Base-by-base conservation (phyloP, 2,888 invertebrate species). In the Agrotis puta region DNA sequence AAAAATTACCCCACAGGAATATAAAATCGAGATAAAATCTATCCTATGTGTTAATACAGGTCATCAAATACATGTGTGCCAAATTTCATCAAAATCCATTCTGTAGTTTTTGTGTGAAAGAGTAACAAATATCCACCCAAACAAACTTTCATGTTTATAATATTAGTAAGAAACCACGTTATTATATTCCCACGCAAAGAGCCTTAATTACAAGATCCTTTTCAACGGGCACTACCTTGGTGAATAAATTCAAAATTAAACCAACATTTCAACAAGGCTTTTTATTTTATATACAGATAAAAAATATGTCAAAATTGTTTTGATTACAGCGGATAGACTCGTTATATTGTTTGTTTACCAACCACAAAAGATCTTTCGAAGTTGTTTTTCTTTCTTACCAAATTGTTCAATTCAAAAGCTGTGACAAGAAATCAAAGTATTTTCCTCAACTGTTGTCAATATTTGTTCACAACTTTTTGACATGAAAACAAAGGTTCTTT, bases 401-500 rank as follows among this genome's bases (percentile, higher is more conserved):
- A 73, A n/a, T 43, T 58, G 2, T n/a, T 18, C 0, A 14, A 51
- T 53, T 64, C 73, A 11, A 18, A 5, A 39, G 3, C 16, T 33
- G 27, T 45, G 43, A 18, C 45, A 47, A 53, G 5, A 16, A 39
- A 43, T 14, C 33, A 22, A 56, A 24, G 1, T 48, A 27, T 59
- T 73, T 48, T 66, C 50, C 56, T 33, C n/a, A 59, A 58, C 6
- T 20, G 18, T 18, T 27, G 20, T 27, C 64, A 20, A 65, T 14
- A 7, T 13, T 53, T 58, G 74, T 43, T 65, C 5, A 54, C 51
- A 58, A 53, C 16, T 58, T 43, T 58, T 58, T 6, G 53, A 2
- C 2, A 14, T 7, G 11, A 50, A 71, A 48, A 59, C 22, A 48
- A 54, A 11, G 22, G 6, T 33, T 72, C 39, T 18, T 18, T 2